A percentile compares a stretch with the other conserved stretches of the same genome.
phyloP scores from a whole-genome alignment of 92 coral and sea anemone genomes.

The Parazoanthus atlanticus region DNA sequence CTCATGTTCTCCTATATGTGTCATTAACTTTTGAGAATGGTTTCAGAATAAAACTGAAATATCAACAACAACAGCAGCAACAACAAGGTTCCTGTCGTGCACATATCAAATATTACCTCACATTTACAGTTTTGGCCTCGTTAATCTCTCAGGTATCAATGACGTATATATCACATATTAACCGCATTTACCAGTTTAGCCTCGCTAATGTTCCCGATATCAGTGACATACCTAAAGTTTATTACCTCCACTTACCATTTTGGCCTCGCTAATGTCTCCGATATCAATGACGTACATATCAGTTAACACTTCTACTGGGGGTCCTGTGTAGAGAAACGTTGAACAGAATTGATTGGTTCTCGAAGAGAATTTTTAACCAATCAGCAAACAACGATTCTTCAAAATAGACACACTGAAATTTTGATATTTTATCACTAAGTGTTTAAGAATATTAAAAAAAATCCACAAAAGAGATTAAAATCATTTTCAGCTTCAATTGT shows the following conservation, averaged over 20 bases:
- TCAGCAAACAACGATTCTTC: too few relatives aligned
- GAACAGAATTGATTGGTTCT: neutral
- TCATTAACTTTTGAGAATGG: too few relatives aligned
- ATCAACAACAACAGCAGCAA: too few relatives aligned
- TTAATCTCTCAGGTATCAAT: constrained; percentile 76
- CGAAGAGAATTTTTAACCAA: too few relatives aligned
- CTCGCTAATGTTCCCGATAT: constrained; percentile 60
- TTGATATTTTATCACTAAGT: too few relatives aligned
- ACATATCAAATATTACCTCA: neutral
- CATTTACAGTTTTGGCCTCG: constrained; percentile 70
- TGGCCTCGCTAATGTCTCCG: constrained; percentile 88
- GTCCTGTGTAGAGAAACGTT: constrained; percentile 47
- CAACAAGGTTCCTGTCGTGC: too few relatives aligned
- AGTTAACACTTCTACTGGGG: constrained; percentile 72
- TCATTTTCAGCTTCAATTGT: neutral
- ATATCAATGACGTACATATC: constrained; percentile 85
- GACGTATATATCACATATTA: neutral
- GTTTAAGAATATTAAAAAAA: too few relatives aligned
- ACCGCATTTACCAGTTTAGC: neutral
- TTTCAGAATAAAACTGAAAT: too few relatives aligned
- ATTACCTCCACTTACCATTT: constrained; percentile 56
- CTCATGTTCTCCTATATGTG: too few relatives aligned
- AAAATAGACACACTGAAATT: too few relatives aligned
- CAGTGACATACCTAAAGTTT: constrained; percentile 55
- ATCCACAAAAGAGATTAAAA: too few relatives aligned